phyloP scores from a whole-genome alignment of 2,888 invertebrate species.

The Andricus curvator region DNA sequence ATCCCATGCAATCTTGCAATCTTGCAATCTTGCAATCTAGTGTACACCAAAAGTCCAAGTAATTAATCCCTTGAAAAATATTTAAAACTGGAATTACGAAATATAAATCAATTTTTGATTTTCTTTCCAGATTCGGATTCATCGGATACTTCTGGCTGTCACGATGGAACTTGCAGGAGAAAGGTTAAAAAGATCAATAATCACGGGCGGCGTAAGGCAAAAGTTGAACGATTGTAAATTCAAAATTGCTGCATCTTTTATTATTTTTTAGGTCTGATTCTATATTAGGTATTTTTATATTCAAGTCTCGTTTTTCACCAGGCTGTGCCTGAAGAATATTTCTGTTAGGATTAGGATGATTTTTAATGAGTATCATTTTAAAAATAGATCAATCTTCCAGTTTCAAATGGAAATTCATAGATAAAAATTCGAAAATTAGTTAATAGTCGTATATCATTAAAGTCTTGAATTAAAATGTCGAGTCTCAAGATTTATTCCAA shows the following conservation, averaged over 20 bases:
- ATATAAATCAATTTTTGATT: background rate
- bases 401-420: background rate
- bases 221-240: background rate
- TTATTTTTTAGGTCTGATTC: background rate
- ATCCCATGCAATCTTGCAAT: no score
- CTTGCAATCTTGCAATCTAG: no score
- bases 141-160: background rate
- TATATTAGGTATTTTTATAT: background rate
- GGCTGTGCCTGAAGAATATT: background rate
- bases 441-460: background rate
- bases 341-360: background rate
- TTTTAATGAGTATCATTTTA: background rate
- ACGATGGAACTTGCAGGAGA: background rate
- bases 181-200: background rate
- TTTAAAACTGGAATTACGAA: background rate
- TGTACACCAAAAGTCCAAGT: no score
- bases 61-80: no score
- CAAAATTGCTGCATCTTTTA: background rate
- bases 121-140: background rate
- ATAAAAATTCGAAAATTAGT: no score
- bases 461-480: background rate
- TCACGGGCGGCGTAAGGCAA: background rate
- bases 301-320: background rate
- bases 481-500: background rate
- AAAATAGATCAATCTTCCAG: background rate